phyloP scores from a whole-genome alignment of 2,113 vertebrate genomes.

The Ahaetulla prasina region DNA sequence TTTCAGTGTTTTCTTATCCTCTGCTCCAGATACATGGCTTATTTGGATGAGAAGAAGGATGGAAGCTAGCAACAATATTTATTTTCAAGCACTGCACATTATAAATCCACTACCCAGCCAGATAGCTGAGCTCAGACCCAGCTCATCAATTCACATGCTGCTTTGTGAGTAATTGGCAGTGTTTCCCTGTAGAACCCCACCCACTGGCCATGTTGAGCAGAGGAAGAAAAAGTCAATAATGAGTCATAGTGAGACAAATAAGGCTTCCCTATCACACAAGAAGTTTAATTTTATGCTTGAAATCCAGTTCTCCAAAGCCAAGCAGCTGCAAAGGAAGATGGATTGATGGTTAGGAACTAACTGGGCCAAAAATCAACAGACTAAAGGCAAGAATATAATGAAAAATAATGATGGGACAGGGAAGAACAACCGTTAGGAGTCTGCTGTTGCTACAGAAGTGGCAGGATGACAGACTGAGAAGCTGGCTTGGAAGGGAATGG shows the following conservation, averaged over 20 bases:
- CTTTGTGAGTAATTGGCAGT: neutral
- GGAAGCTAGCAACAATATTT: neutral
- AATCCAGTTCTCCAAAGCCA: neutral
- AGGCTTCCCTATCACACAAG: neutral
- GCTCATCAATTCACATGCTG: neutral
- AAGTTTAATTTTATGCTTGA: neutral
- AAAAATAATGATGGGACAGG: neutral
- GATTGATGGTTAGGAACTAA: neutral
- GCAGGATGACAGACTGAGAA: neutral
- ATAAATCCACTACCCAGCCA: neutral
- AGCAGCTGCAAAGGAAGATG: neutral
- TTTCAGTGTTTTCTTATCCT: neutral
- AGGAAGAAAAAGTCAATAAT: neutral
- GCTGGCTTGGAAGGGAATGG: neutral
- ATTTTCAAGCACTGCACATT: neutral
- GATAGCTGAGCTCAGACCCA: neutral
- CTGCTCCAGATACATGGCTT: neutral
- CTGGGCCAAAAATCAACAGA: neutral
- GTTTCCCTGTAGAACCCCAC: neutral
- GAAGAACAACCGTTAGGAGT: neutral
- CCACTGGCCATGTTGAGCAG: neutral
- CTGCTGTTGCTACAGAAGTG: neutral
- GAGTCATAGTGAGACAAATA: neutral
- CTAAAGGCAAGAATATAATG: neutral
- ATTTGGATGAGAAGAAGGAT: neutral